Evolutionary conservation across 1,140 invertebrate genomes (phyloP).

Genomic region (Goniozus legneri): DNA sequence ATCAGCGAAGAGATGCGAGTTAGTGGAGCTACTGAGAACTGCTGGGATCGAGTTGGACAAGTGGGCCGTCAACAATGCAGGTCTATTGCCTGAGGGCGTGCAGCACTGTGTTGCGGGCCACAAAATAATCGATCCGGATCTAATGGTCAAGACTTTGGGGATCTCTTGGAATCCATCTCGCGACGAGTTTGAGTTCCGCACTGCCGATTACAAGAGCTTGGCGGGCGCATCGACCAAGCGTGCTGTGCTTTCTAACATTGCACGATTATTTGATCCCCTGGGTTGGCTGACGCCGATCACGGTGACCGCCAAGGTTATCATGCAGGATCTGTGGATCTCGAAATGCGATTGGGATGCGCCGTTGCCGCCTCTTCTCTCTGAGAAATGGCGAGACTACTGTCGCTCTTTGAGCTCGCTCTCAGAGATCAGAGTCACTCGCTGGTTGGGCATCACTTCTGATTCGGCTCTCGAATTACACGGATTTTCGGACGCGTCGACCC

Average conservation of each 20-base stretch:
- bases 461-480: neutral
- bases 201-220: neutral
- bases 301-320: neutral
- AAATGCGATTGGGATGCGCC: neutral
- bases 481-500: neutral
- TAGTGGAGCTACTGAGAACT: slow-evolving; percentile 16
- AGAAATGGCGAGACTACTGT: neutral
- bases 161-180: neutral
- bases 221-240: neutral
- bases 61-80: slow-evolving; percentile 27
- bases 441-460: neutral
- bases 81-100: neutral
- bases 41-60: slow-evolving; percentile 28
- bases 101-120: neutral
- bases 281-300: neutral
- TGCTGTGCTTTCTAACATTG: neutral
- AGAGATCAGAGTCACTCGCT: neutral
- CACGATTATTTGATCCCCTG: neutral
- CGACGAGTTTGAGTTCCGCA: neutral
- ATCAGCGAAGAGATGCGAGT: slow-evolving; percentile 4
- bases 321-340: neutral
- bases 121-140: neutral
- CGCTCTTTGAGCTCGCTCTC: neutral
- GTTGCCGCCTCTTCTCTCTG: neutral
- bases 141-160: neutral